Evolutionary conservation across 92 coral and sea anemone genomes (phyloP), one percentile per base, ranked within the genome.

Genomic region (Pocillopora meandrina): DNA sequence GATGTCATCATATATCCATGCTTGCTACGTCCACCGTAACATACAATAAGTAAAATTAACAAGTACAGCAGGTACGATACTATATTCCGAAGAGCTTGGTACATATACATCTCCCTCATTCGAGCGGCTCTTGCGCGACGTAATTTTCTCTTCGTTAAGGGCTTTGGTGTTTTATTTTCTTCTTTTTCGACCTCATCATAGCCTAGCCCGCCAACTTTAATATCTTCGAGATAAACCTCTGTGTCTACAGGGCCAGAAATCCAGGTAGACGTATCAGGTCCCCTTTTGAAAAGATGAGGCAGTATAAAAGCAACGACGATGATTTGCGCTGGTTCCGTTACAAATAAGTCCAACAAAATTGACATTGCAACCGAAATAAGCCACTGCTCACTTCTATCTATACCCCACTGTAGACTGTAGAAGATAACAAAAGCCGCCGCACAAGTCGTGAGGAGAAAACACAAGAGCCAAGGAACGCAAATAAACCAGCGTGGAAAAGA

Each of bases 351-450:
- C 52, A 86, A 58, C 1, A 78, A 67, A 64, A 90, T 14, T 2
- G 93, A 71, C 86, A 86, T 86, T 19, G 70, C 61, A 2, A 86
- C 77, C 12, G 93, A 86, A 56, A 86, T 64, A n/a, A 90, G 75
- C 93, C 93, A 90, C 77, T 86, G 77, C 16, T 61, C 83, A 20
- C 90, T 79, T 10, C 71, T 77, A 17, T 86, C 83, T n/a, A 71
- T 70, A 15, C 88, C 93, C 93, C 93, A 90, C 60, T 68, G 80
- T 36, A 90, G 75, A 20, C 88, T 86, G 79, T 90, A 90, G 49
- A 90, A 86, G 55, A 90, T 67, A 47, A 90, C 71, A 55, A 90
- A 86, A 33, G 81, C 18, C 36, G 90, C 89, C 55, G 90, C 82
- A 33, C 68, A 56, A 17, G 83, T 8, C 1, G 77, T 61, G 4